A percentile compares a stretch with the other conserved stretches of the same genome.
Evolutionary conservation across 2,113 vertebrate genomes (phyloP).

Genomic region (Rhea americana): DNA sequence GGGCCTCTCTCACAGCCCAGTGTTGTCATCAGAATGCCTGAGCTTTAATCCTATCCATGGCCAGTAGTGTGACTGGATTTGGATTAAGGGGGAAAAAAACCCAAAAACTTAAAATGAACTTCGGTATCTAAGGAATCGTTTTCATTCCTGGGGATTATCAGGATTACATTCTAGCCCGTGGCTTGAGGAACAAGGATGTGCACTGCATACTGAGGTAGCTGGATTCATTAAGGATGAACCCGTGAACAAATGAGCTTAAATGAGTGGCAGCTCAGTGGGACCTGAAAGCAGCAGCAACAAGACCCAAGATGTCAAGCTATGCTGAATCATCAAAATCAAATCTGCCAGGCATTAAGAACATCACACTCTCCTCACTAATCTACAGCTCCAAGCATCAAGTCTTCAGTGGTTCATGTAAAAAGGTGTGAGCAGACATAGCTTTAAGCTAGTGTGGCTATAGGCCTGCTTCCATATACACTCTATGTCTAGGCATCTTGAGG

Average conservation of each 20-base stretch:
- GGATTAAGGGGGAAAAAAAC: neutral
- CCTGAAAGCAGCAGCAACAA: neutral
- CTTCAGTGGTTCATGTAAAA: neutral
- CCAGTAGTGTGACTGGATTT: neutral
- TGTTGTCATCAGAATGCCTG: neutral
- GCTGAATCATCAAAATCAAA: neutral
- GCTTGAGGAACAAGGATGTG: neutral
- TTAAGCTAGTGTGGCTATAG: neutral
- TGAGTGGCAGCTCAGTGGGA: neutral
- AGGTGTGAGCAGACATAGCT: neutral
- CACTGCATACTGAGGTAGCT: neutral
- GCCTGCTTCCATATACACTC: neutral
- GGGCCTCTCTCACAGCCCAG: neutral
- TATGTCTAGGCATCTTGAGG: neutral
- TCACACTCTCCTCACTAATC: neutral
- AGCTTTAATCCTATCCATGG: neutral
- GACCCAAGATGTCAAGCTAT: neutral
- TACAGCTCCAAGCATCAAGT: neutral
- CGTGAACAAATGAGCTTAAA: neutral
- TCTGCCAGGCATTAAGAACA: neutral
- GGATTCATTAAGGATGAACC: neutral
- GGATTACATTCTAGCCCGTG: neutral
- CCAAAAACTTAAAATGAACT: neutral
- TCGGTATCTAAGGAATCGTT: neutral
- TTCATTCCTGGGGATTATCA: neutral